These are phyloP conservation scores for Papilio gigon DNA, from an alignment of 2,888 invertebrate species.

Conservation along the genomic window DNA sequence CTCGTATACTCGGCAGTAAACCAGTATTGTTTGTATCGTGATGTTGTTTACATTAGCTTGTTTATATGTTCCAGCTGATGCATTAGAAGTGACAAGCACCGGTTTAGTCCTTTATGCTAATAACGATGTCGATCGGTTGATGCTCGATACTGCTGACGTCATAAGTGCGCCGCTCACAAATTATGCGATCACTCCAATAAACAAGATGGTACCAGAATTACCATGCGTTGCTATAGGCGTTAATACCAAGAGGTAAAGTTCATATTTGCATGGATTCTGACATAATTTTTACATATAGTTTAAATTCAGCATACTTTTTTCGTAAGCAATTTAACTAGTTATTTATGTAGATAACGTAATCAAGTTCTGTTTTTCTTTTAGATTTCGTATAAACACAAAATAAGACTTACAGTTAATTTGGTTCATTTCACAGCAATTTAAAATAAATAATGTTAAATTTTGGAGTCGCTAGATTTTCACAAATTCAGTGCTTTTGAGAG, in stretches of 20 bases:
- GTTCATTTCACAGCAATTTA: constrained; percentile 25
- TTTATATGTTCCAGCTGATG: neutral
- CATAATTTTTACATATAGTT: constrained; percentile 9
- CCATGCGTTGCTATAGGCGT: constrained; percentile 7
- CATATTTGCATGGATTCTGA: neutral
- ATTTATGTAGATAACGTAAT: neutral
- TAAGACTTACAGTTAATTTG: constrained; percentile 1
- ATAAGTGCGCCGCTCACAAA: constrained; percentile 22
- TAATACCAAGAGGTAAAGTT: neutral
- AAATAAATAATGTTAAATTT: constrained; percentile 23
- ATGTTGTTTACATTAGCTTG: neutral
- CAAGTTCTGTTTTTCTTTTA: constrained; percentile 8
- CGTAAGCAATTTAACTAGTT: neutral
- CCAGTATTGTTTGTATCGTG: neutral
- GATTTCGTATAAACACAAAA: neutral
- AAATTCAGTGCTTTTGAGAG: constrained; percentile 34
- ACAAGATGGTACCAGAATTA: constrained; percentile 1
- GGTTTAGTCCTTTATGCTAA: constrained; percentile 36
- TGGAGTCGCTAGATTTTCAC: constrained; percentile 26
- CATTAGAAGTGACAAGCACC: neutral
- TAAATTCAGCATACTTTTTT: constrained; percentile 30
- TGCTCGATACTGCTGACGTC: constrained; percentile 30
- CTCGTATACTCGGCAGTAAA: too few relatives aligned
- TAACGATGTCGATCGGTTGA: constrained; percentile 30
- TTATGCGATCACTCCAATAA: constrained; percentile 36